Conservation (phyloP, 2,888 invertebrate species). For the Mongoloraphidia duomilia region DNA sequence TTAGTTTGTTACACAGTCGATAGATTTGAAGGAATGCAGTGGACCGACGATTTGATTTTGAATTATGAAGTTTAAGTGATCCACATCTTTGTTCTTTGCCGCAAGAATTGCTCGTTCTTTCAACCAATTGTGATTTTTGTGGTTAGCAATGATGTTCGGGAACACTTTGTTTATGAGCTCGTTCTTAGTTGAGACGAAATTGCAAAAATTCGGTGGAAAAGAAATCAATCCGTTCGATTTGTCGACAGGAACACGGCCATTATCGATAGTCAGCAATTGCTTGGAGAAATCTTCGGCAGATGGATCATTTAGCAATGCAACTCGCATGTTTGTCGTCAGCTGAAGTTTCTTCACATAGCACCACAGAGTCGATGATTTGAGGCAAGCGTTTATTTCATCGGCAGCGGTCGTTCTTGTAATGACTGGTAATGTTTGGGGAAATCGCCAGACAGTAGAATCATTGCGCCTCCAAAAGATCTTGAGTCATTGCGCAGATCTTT, state of each 20-base stretch:
- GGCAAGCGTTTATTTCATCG: slow-evolving; percentile 11
- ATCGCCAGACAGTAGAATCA: slow-evolving; percentile 12
- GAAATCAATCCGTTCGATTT: slow-evolving; percentile 21
- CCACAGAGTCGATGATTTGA: slow-evolving; percentile 10
- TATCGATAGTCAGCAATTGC: slow-evolving; percentile 23
- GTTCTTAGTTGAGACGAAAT: slow-evolving; percentile 16
- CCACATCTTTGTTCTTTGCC: slow-evolving; percentile 22
- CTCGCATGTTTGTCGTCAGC: slow-evolving; percentile 10
- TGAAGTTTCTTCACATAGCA: slow-evolving; percentile 10
- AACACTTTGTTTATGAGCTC: slow-evolving; percentile 18
- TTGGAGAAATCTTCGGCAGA: slow-evolving; percentile 7
- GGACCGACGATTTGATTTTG: slow-evolving; percentile 15
- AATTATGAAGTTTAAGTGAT: slow-evolving; percentile 21
- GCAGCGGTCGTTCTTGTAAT: slow-evolving; percentile 11
- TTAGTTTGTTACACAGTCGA: slow-evolving; percentile 15
- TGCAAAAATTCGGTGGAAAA: slow-evolving; percentile 22
- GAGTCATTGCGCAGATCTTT: slow-evolving; percentile 16
- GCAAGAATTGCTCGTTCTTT: slow-evolving; percentile 16
- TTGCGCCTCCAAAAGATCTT: slow-evolving; percentile 10
- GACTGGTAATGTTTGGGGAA: slow-evolving; percentile 13
- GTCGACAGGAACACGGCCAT: slow-evolving; percentile 19
- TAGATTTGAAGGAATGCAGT: slow-evolving; percentile 17
- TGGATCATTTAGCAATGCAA: slow-evolving; percentile 6
- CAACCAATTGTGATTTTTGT: slow-evolving; percentile 18
- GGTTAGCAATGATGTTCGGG: slow-evolving; percentile 17